Evolutionary conservation across 2,888 invertebrate genomes (phyloP), one percentile per base, ranked within the genome.

Genomic region (Eulithis prunata): DNA sequence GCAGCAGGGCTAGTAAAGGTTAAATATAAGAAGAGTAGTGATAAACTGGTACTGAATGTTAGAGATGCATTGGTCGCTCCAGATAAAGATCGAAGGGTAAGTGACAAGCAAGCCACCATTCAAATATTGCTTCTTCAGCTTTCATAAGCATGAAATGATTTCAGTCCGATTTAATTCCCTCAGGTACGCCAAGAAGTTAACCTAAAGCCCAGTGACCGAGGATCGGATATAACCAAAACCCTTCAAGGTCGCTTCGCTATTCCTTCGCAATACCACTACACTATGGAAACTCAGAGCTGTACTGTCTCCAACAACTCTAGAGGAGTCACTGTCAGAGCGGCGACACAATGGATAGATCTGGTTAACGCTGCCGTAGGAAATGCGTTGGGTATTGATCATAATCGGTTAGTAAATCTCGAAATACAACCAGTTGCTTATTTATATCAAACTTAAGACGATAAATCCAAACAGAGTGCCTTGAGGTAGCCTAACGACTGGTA

Each of bases 271-370:
- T 97, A 96, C 81, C 97, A 97, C 84, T 96, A 94, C 75, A 95
- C 95, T 0, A 96, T 97, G 96, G 97, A 97, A 84, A 94, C 95
- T 0, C 96, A 96, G 73, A 92, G 94, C 43, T 95, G 95, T 59
- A 68, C 74, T 4, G 87, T 82, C 0, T 46, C 72, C 0, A 80
- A 82, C 38, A 82, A 82, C 0, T 78, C 82, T 0, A 71, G 77
- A 6, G 83, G 82, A 0, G 64, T 85, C 10, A 64, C 73, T 0
- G 83, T 91, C 7, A 94, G 94, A 68, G 87, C 95, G 0, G 79
- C 95, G 0, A 92, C 95, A 0, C 96, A 96, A 77, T 95, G 94
- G 94, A 94, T 95, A 85, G 95, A 96, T 71, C 71, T 94, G 0
- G 84, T 90, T 0, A 95, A 96, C 69, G 83, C 89, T 2, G 93